Evolutionary conservation across 2,113 vertebrate species (phyloP), one percentile per base, ranked within the genome.

Genomic region (Brachyhypopomus gauderio): DNA sequence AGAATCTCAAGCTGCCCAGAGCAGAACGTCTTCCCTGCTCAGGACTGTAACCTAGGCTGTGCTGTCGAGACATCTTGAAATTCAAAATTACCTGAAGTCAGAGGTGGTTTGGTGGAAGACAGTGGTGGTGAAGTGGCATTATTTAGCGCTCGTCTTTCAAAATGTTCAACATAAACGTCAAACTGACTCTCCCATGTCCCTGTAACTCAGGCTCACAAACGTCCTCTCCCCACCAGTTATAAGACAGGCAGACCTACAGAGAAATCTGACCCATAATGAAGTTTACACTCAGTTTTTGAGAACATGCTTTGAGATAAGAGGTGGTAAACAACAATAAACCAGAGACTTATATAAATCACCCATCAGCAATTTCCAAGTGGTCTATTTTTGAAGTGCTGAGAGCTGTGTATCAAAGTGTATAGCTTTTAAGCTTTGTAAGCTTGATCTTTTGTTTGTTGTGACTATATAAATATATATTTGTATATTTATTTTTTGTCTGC

Each of bases 391-490:
- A 64, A 52, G 45, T 79, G 58, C 72, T 72, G 75, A 72, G 36
- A 69, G 64, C 67, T 72, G 79, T 78, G 78, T 55, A 78, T 81
- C 73, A 27, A 78, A 82, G 72, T 45, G 12, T 80, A 27, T 36
- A 64, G 72, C 69, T 74, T 75, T 78, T 78, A 41, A 81, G 63
- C 75, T 77, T 81, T 74, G 70, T 63, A 85, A 78, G 70, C 70
- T 82, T 75, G 9, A 11, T 30, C 76, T 4, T 27, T 72, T 22
- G 59, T 30, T 81, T 55, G 12, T 77, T 73, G 27, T 85, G 11
- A 73, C 19, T 27, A 17, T 71, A 22, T 56, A 30, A 84, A 63
- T 76, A 72, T 81, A 72, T 85, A 79, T 85, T 69, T 87, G 75
- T 78, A 81, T 83, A 84, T 84, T 77, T 78, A 81, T 3, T 66